Base-by-base conservation (phyloP, 2,113 vertebrate genomes). In the Chaetorhynchus papuensis region DNA sequence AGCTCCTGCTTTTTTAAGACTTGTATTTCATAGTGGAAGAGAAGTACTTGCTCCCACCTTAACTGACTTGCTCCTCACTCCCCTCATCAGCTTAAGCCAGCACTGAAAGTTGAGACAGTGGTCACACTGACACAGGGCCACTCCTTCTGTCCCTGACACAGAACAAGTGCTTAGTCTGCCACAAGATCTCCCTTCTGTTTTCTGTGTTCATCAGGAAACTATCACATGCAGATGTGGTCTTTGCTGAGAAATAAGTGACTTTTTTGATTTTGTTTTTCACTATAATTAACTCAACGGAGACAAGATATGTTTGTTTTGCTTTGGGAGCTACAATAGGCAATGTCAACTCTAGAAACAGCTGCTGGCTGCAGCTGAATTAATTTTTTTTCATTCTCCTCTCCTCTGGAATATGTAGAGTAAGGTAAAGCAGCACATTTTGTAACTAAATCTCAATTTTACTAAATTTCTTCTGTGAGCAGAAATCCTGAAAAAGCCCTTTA, bases 141-240 rank as follows among this genome's bases (percentile, higher is more conserved):
- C 45, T 61, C 50, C 44, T 50, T 12, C 63, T 54, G 60, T 23
- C 21, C 42, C 47, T 71, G 75, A 27, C 39, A 15, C 37, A 42
- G 24, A 11, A 15, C 5, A 4, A 42, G 50, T 5, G 50, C 42
- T 87, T 31, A 2, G 30, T 50, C 33, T 60, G 61, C 39, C 44
- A 17, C 0, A 0, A 44, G 33, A 31, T 16, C 41, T 77, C 35
- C 28, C 50, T 53, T 57, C 39, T 0, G 1, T 27, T 74, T 35
- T 65, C 63, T 54, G 14, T 44, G 45, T 37, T 74, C 47, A 26
- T 47, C 49, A 19, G 82, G 30, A 80, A 84, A 74, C 7, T 14
- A 50, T 31, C 15, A 19, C 44, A 11, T 49, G 44, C 60, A 56
- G 31, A 15, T 28, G 27, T 49, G 12, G 12, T 50, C 59, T 78